Conservation (phyloP, 2,888 invertebrate genomes). For the Rhingia campestris region DNA sequence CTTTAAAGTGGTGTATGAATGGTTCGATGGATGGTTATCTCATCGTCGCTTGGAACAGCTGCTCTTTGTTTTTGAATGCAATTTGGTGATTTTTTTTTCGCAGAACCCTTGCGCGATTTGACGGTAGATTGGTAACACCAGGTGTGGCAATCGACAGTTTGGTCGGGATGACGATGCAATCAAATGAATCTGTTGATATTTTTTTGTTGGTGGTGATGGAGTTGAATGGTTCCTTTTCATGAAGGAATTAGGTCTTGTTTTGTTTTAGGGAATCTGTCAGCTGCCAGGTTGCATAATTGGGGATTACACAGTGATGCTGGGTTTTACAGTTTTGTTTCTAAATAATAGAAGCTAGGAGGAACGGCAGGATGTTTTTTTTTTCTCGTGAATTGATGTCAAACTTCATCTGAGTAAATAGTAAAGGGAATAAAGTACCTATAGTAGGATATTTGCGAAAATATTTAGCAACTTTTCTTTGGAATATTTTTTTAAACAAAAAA, state of each 20-base stretch:
- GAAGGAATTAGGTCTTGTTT: slow-evolving; percentile 2
- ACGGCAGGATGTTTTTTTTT: too few species aligned
- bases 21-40: slow-evolving; percentile 66
- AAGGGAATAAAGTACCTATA: too few species aligned
- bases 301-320: neutral
- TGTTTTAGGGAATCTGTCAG: neutral
- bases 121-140: slow-evolving; percentile 57
- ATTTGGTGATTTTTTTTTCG: slow-evolving; percentile 4
- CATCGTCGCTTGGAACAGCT: slow-evolving; percentile 56
- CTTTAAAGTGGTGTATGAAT: slow-evolving; percentile 45
- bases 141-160: slow-evolving; percentile 70
- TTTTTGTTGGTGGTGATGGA: slow-evolving; percentile 23
- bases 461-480: too few species aligned
- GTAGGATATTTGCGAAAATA: too few species aligned
- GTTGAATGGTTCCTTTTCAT: slow-evolving; percentile 31
- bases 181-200: slow-evolving; percentile 55
- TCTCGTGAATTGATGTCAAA: too few species aligned
- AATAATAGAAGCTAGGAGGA: too few species aligned
- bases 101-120: slow-evolving; percentile 35
- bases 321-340: too few species aligned
- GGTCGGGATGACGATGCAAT: slow-evolving; percentile 60
- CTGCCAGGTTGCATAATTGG: neutral
- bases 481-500: too few species aligned
- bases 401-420: too few species aligned
- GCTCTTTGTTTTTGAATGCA: slow-evolving; percentile 28